Conservation (phyloP, 2,888 invertebrate genomes). For the Anodontia alba region DNA sequence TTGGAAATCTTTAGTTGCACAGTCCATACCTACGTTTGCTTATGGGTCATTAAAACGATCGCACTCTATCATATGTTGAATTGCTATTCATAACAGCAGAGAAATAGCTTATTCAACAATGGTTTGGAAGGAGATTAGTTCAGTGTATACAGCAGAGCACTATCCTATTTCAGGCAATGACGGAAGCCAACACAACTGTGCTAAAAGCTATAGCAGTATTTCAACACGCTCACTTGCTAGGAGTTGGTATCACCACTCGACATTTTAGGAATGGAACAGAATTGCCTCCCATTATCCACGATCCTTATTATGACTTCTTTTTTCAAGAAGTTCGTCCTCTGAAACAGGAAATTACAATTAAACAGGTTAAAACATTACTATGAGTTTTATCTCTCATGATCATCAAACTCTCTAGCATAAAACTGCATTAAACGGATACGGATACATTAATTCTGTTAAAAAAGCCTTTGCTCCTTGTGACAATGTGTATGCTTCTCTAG, state of each 20-base stretch:
- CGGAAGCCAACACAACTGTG: not conserved
- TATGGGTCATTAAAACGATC: no score
- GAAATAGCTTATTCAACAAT: no score
- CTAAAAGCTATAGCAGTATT: not conserved
- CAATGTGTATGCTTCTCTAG: no score
- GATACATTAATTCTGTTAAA: not conserved
- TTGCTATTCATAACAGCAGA: no score
- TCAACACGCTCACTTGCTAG: conserved; percentile 6
- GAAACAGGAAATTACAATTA: not conserved
- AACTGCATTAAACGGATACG: not conserved
- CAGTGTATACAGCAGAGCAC: no score
- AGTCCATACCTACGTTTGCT: no score
- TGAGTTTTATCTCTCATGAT: no score
- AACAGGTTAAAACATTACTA: conserved; percentile 4
- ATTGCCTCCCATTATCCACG: not conserved
- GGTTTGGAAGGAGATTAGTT: no score
- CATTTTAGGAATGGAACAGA: conserved; percentile 20
- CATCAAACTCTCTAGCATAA: not conserved
- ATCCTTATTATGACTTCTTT: conserved; percentile 19
- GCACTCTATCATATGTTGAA: no score
- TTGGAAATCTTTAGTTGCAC: no score
- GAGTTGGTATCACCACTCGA: not conserved
- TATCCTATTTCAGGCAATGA: conserved; percentile 4
- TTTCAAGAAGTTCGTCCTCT: conserved; percentile 19
- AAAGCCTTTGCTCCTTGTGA: no score